Base-by-base conservation (phyloP, 2,797 vertebrate species). In the Poecilia wingei region DNA sequence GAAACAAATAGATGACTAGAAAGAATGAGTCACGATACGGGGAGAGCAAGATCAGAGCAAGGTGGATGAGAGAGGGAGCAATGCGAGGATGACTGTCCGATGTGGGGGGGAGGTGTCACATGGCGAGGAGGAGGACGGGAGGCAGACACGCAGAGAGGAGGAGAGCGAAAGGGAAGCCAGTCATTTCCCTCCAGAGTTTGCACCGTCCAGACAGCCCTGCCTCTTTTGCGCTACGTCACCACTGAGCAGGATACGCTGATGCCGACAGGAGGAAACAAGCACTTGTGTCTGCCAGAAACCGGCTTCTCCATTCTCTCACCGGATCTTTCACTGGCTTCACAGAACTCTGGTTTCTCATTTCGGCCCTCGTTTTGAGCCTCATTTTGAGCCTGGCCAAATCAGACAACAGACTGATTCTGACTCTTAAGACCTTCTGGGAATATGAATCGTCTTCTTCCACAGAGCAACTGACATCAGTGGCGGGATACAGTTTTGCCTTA, bases 161-260 rank as follows among this genome's bases (percentile, higher is more conserved):
- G 66, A 72, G 78, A 43, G 72, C 7, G 45, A 84, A 81, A 16
- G 2, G 77, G 55, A 53, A 88, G 85, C 84, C 46, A 74, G 91
- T 88, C 72, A n/a, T 89, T 87, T 87, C 78, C 83, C 82, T 82
- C 68, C 71, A 82, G 90, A 87, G 89, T 89, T 85, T 86, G 88
- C 81, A 85, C 84, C 46, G 84, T 1, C 77, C 89, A 92, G 89
- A 87, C 89, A 70, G 86, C 41, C 82, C 87, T 87, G 82, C 91
- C 88, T 90, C 88, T 82, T 82, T 81, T 80, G 74, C 28, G 85
- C 89, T 90, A 92, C 92, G 90, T 95, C 93, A 91, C 84, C 57
- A 82, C 85, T 77, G 78, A 91, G 84, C 90, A 89, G 87, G 88
- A 88, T 89, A 83, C 86, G 79, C 84, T 78, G 91, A 86, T 85